Conservation (phyloP, 2,888 invertebrate species). For the Habrosyne pyritoides region DNA sequence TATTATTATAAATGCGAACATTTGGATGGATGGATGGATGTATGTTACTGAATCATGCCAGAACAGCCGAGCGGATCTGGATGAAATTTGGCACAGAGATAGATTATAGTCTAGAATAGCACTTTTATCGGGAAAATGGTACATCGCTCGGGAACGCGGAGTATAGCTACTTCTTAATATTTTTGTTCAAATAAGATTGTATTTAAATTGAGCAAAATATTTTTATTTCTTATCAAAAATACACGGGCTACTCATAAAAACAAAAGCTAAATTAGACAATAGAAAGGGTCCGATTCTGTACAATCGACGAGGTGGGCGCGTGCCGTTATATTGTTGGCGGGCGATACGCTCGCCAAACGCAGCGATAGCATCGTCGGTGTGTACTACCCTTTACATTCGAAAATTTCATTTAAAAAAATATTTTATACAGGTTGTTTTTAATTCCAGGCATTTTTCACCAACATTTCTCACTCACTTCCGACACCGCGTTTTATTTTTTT, state of each 20-base stretch:
- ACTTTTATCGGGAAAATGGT: no score
- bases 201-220: neutral
- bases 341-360: slow-evolving; percentile 27
- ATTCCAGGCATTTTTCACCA: slow-evolving; percentile 12
- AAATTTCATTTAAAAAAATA: slow-evolving; percentile 14
- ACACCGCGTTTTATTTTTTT: neutral
- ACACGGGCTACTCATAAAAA: slow-evolving; percentile 42
- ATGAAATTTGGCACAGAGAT: no score
- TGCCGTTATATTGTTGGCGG: slow-evolving; percentile 47
- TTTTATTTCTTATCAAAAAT: slow-evolving; percentile 38
- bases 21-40: no score
- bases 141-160: no score
- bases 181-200: neutral
- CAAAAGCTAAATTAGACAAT: slow-evolving; percentile 53
- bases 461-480: slow-evolving; percentile 6
- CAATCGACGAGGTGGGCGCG: slow-evolving; percentile 46
- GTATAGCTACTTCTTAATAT: no score
- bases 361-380: slow-evolving; percentile 45
- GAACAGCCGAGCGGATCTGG: no score
- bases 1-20: no score
- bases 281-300: slow-evolving; percentile 45
- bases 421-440: slow-evolving; percentile 12
- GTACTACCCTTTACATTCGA: slow-evolving; percentile 46
- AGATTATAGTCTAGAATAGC: no score
- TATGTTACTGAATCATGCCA: no score